Conservation (phyloP, 2,888 invertebrate species). For the Drepanosiphum platanoidis region DNA sequence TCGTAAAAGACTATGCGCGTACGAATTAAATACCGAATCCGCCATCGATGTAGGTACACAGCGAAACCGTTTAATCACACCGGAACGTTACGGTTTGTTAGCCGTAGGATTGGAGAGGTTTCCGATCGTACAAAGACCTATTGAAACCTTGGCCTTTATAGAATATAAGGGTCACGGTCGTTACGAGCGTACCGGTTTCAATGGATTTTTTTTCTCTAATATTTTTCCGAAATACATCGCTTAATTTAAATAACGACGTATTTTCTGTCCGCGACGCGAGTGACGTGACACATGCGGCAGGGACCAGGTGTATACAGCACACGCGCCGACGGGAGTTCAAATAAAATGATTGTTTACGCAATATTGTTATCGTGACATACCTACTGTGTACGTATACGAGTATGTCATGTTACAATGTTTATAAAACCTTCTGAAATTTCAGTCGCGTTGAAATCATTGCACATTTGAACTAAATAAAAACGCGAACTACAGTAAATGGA, state of each 20-base stretch:
- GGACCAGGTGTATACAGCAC: background rate
- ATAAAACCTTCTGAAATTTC: background rate
- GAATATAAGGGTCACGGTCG: constrained; percentile 38
- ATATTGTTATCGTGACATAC: background rate
- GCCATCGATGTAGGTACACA: background rate
- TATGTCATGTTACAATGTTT: background rate
- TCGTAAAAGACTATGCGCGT: background rate
- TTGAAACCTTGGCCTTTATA: constrained; percentile 36
- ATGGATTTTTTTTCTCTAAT: background rate
- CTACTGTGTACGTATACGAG: background rate
- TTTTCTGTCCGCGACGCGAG: background rate
- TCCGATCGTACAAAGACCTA: constrained; percentile 21
- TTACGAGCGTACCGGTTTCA: constrained; percentile 10
- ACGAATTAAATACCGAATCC: background rate
- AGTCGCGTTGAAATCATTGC: background rate
- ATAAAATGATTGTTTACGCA: background rate
- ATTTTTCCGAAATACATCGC: background rate
- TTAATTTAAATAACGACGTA: background rate
- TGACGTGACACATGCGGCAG: background rate
- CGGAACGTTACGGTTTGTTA: constrained; percentile 39
- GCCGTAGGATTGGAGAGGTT: constrained; percentile 4
- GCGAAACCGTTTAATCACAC: constrained; percentile 28
- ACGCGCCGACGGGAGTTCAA: background rate
- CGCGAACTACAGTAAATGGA: background rate
- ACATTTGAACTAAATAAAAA: background rate